Evolutionary conservation across 2,113 vertebrate species (phyloP).

Genomic region (Zapus hudsonius): DNA sequence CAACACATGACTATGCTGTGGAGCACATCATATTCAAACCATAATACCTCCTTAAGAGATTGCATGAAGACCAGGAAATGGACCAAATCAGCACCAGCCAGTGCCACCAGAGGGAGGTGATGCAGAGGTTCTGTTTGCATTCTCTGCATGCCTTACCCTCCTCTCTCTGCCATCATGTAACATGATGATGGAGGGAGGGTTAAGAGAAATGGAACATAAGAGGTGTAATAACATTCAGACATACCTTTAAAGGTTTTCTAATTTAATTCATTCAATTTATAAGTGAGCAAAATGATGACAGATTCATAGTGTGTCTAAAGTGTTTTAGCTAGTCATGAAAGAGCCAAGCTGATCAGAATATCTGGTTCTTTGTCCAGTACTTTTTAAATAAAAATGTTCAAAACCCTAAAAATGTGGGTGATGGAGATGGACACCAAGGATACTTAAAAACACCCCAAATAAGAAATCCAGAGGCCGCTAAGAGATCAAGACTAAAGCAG

Average conservation of each 20-base stretch:
- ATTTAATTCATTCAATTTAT: background rate
- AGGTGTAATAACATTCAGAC: background rate
- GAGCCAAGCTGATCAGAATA: background rate
- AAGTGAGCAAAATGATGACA: background rate
- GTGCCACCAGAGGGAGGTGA: background rate
- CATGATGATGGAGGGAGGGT: accelerated
- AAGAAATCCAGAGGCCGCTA: too few relatives aligned
- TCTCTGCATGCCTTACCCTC: background rate
- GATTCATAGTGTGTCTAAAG: background rate
- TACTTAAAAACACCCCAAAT: too few relatives aligned
- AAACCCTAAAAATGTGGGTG: background rate
- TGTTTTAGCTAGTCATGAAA: background rate
- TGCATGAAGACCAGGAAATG: background rate
- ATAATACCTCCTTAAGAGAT: background rate
- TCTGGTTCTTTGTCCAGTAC: background rate
- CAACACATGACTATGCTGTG: background rate
- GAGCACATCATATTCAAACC: background rate
- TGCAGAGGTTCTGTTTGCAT: background rate
- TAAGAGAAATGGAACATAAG: background rate
- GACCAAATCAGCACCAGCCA: background rate
- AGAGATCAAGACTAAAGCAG: too few relatives aligned
- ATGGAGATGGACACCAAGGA: too few relatives aligned
- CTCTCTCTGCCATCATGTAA: background rate
- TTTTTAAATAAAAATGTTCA: slow-evolving; percentile 36
- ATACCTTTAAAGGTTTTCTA: slow-evolving; percentile 1